These are phyloP conservation scores for Magallana nippona DNA, from an alignment of 2,888 invertebrate species.

Conservation along the genomic window DNA sequence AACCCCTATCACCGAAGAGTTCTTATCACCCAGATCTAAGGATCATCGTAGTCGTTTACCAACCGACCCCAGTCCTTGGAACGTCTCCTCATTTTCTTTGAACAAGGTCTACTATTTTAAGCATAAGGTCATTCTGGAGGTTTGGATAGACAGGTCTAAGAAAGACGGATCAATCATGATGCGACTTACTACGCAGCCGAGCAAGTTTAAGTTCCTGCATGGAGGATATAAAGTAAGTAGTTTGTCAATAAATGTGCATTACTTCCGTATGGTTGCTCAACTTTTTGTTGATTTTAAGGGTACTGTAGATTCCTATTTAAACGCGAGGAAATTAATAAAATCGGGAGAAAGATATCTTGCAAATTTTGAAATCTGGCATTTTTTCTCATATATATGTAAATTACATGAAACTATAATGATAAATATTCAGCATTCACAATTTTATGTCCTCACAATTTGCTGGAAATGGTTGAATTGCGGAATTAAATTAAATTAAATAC, in stretches of 20 bases:
- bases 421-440: too few relatives aligned
- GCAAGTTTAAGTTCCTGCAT: slow-evolving; percentile 54
- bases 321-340: too few relatives aligned
- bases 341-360: too few relatives aligned
- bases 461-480: too few relatives aligned
- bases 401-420: too few relatives aligned
- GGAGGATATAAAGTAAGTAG: slow-evolving; percentile 49
- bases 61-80: slow-evolving; percentile 55
- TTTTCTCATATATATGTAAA: too few relatives aligned
- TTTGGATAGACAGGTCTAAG: slow-evolving; percentile 62
- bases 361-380: too few relatives aligned
- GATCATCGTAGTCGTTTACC: slow-evolving; percentile 56
- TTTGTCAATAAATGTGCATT: neutral
- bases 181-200: slow-evolving; percentile 46
- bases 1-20: neutral
- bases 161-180: slow-evolving; percentile 49
- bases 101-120: slow-evolving; percentile 54
- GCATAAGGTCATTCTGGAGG: slow-evolving; percentile 56
- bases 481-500: too few relatives aligned
- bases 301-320: too few relatives aligned
- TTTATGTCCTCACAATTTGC: too few relatives aligned
- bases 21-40: slow-evolving; percentile 52
- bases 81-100: slow-evolving; percentile 56
- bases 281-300: too few relatives aligned
- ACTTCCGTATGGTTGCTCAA: too few relatives aligned